Conservation (phyloP, 2,888 invertebrate genomes). For the Baccha elongata region DNA sequence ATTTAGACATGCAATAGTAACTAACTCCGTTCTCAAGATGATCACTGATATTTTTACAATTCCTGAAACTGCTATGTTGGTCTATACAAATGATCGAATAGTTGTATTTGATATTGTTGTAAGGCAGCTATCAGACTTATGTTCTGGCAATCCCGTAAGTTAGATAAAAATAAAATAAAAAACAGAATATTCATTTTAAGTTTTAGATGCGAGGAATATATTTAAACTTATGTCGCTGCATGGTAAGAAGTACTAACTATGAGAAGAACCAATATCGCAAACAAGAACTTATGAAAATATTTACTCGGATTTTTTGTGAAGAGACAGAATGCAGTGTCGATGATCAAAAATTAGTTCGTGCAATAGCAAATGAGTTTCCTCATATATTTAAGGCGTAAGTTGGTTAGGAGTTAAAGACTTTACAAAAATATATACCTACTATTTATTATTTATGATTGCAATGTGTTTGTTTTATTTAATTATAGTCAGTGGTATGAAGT, state of each 20-base stretch:
- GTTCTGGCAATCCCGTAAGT: conserved; percentile 91
- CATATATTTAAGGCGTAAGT: conserved; percentile 87
- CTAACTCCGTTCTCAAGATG: conserved; percentile 94
- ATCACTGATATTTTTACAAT: conserved; percentile 93
- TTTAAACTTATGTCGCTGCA: conserved; percentile 90
- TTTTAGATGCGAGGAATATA: conserved; percentile 89
- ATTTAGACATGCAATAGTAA: conserved; percentile 91
- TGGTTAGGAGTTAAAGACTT: conserved; percentile 6
- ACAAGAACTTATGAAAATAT: conserved; percentile 92
- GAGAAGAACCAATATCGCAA: conserved; percentile 90
- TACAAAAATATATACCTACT: conserved; percentile 4
- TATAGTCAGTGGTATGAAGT: conserved; percentile 19
- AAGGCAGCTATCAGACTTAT: conserved; percentile 94
- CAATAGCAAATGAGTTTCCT: conserved; percentile 93
- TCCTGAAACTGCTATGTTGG: conserved; percentile 90
- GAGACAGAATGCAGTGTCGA: conserved; percentile 88
- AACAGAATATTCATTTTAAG: conserved; percentile 62
- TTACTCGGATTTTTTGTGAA: conserved; percentile 93
- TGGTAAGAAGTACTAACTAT: conserved; percentile 92
- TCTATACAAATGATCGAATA: conserved; percentile 97
- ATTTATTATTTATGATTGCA: conserved; percentile 26
- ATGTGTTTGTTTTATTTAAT: conserved; percentile 50
- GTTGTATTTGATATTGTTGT: conserved; percentile 97
- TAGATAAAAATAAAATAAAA: background rate
- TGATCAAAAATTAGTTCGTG: conserved; percentile 90